phyloP scores from a whole-genome alignment of 35 echinoderm and acorn worm genomes.

The Nesometra sesokonis region DNA sequence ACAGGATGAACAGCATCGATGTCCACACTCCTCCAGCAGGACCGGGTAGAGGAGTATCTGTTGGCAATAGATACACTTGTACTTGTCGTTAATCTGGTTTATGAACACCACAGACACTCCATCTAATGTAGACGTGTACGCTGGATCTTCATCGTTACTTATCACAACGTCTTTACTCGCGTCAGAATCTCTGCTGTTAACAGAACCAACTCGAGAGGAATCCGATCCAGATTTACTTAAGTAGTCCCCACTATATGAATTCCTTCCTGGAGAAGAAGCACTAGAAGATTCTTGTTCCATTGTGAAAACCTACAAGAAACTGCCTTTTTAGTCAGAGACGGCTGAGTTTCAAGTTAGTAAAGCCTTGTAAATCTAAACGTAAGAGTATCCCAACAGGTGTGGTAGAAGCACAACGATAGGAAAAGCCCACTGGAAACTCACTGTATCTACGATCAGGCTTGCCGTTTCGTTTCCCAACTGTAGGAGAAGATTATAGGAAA shows the following conservation, averaged over 20 bases:
- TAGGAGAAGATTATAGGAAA: too few relatives aligned
- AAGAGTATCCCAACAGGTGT: too few relatives aligned
- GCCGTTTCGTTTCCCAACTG: too few relatives aligned
- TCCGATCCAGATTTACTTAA: neutral
- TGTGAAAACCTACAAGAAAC: too few relatives aligned
- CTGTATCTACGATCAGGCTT: too few relatives aligned
- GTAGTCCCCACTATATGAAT: neutral
- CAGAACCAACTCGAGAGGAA: slow-evolving; percentile 8
- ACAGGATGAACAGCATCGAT: slow-evolving; percentile 77
- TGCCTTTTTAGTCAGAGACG: too few relatives aligned
- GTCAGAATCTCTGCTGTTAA: slow-evolving; percentile 32
- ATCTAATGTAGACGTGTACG: slow-evolving; percentile 43
- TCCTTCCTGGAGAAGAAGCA: too few relatives aligned
- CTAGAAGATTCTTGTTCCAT: too few relatives aligned
- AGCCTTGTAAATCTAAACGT: too few relatives aligned
- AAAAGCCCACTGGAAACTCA: too few relatives aligned
- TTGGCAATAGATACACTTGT: slow-evolving; percentile 62
- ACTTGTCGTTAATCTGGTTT: slow-evolving; percentile 60
- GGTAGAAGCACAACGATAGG: too few relatives aligned
- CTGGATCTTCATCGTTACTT: slow-evolving; percentile 22
- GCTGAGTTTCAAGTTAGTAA: too few relatives aligned
- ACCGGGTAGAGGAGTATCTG: slow-evolving; percentile 80
- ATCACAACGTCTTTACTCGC: slow-evolving; percentile 18
- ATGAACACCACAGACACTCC: slow-evolving; percentile 47
- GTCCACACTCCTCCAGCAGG: slow-evolving; percentile 84